These are phyloP conservation scores for Microhierax caerulescens DNA, from an alignment of 2,797 vertebrate genomes.

Conservation along the genomic window DNA sequence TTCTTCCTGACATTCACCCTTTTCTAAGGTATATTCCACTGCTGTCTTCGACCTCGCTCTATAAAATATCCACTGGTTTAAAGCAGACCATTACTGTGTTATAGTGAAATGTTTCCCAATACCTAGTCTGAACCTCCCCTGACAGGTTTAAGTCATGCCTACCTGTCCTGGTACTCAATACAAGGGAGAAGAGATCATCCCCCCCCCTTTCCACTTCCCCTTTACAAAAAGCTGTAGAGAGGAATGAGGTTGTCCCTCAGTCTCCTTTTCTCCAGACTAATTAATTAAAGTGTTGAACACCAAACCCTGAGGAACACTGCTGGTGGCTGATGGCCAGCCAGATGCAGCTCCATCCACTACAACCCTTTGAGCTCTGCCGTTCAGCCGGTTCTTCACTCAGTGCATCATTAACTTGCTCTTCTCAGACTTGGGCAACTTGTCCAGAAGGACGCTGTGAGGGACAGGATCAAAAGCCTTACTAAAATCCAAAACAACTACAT, in stretches of 20 bases:
- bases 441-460: too few relatives aligned
- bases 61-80: neutral
- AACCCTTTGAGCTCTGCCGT: too few relatives aligned
- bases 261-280: neutral
- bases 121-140: neutral
- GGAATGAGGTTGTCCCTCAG: neutral
- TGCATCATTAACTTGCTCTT: too few relatives aligned
- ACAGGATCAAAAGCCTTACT: too few relatives aligned
- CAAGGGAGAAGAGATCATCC: neutral
- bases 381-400: too few relatives aligned
- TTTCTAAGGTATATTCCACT: neutral
- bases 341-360: neutral
- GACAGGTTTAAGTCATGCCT: neutral
- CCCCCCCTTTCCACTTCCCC: neutral
- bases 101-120: neutral
- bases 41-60: neutral
- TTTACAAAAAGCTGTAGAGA: neutral
- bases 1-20: neutral
- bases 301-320: accelerated
- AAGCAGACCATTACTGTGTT: neutral
- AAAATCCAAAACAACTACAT: too few relatives aligned
- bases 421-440: too few relatives aligned
- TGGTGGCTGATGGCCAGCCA: neutral
- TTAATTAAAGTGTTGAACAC: neutral
- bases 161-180: neutral